Evolutionary conservation across 2,888 invertebrate genomes (phyloP).

Genomic region (Microctonus aethiopoides): DNA sequence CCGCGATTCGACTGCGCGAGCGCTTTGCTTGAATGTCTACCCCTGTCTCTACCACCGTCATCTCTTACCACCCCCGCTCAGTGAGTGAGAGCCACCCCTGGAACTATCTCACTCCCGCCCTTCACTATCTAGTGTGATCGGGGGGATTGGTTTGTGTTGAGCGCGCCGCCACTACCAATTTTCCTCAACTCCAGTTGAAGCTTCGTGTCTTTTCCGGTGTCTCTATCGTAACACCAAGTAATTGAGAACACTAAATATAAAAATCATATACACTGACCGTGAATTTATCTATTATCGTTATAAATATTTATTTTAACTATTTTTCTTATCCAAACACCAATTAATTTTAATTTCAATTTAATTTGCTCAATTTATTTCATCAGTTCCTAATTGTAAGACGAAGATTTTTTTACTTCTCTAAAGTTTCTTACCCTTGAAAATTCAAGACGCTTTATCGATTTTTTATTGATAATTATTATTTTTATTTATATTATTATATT

Average conservation of each 20-base stretch:
- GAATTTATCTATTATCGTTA: neutral
- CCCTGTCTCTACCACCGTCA: slow-evolving; percentile 52
- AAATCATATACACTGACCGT: neutral
- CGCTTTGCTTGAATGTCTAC: slow-evolving; percentile 60
- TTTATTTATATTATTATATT: too few relatives aligned
- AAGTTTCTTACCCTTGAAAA: too few relatives aligned
- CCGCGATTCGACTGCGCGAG: slow-evolving; percentile 62
- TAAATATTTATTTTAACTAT: neutral
- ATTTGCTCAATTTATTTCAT: too few relatives aligned
- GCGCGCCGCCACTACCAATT: slow-evolving; percentile 16
- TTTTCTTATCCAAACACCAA: too few relatives aligned
- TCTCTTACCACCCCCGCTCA: slow-evolving; percentile 54
- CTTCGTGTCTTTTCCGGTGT: slow-evolving; percentile 1
- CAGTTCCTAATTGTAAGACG: too few relatives aligned
- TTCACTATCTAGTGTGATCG: neutral
- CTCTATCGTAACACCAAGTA: neutral
- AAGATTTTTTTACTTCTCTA: too few relatives aligned
- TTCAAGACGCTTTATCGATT: too few relatives aligned
- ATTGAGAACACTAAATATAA: neutral
- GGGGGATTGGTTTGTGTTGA: neutral
- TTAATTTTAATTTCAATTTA: too few relatives aligned
- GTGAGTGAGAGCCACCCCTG: slow-evolving; percentile 33
- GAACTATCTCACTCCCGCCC: slow-evolving; percentile 23
- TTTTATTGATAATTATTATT: too few relatives aligned
- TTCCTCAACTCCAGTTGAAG: neutral